Base-by-base conservation (phyloP, 2,113 vertebrate genomes). In the Aspiorhynchus laticeps region DNA sequence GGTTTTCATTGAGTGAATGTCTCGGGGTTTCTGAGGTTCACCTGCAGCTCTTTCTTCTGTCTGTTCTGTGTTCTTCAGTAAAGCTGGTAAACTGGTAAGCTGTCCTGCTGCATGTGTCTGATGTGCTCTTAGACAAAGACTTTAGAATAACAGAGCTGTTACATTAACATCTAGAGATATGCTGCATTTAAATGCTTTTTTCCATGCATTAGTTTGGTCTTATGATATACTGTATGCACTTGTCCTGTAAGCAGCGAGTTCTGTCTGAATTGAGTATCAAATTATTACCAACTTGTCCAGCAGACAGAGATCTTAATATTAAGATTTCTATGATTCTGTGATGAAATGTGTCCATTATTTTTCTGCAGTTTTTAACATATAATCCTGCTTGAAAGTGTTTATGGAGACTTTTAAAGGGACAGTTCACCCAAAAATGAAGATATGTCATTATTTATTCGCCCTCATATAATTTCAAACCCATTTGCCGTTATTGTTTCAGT, bases 31-130 rank as follows among this genome's bases (percentile, higher is more conserved):
- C 26, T 61, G 15, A 61, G 15, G 17, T 75, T 88, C 73, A 89
- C 79, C 48, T 80, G 33, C 67, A 67, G 51, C 21, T 85, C 33
- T 76, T 31, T 86, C 67, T 77, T 87, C 86, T 91, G 85, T 88
- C 38, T 87, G 56, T 80, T 84, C 51, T 82, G 48, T 63, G 69
- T 88, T 82, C 36, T 91, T 28, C 89, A 84, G 78, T 88, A 86
- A 56, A 84, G 89, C 63, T 87, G 78, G 26, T 86, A 87, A 53
- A 17, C 90, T 85, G 93, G 93, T 93, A 93, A 93, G 93, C 73
- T 80, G 86, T 67, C 33, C 56, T 90, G 92, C 46, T 90, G 93
- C 92, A 92, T 91, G 93, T 86, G 74, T 48, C 46, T 48, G 12
- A 38, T 73, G 53, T 33, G 31, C 43, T 46, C 43, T 46, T 46